Conservation (phyloP, 2,113 vertebrate genomes). For the Nothobranchius furzeri region DNA sequence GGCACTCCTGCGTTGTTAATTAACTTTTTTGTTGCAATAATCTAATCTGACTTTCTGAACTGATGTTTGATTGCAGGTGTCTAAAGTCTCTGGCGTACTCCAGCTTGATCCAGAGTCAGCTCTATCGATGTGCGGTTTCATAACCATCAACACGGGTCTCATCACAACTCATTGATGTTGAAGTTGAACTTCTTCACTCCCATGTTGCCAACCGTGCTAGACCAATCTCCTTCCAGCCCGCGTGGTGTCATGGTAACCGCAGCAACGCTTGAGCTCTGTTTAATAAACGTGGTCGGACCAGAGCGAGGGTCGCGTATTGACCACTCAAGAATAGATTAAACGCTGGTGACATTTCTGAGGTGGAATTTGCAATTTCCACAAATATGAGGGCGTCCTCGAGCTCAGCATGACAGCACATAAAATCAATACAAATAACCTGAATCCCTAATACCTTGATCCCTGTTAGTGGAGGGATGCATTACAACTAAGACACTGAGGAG, state of each 20-base stretch:
- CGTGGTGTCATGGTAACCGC: conserved; percentile 75
- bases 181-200: conserved; percentile 58
- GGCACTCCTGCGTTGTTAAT: neutral
- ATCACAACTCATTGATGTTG: conserved; percentile 68
- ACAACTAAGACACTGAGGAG: conserved; percentile 83
- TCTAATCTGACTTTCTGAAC: neutral
- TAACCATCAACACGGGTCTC: conserved; percentile 39
- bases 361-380: conserved; percentile 98
- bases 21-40: neutral
- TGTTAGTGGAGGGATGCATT: conserved; percentile 90
- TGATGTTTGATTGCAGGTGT: neutral
- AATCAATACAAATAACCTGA: conserved; percentile 99
- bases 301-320: conserved; percentile 85
- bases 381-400: conserved; percentile 91
- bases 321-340: conserved; percentile 92
- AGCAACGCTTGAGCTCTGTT: conserved; percentile 76
- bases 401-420: conserved; percentile 91
- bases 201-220: conserved; percentile 55
- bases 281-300: conserved; percentile 80
- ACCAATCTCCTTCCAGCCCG: conserved; percentile 25
- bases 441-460: conserved; percentile 99
- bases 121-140: conserved; percentile 47
- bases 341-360: conserved; percentile 95
- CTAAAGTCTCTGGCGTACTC: neutral
- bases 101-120: conserved; percentile 48